A percentile compares a stretch with the other conserved stretches of the same genome.
Conservation (phyloP, 2,797 vertebrate species). For the Peromyscus nudipes region DNA sequence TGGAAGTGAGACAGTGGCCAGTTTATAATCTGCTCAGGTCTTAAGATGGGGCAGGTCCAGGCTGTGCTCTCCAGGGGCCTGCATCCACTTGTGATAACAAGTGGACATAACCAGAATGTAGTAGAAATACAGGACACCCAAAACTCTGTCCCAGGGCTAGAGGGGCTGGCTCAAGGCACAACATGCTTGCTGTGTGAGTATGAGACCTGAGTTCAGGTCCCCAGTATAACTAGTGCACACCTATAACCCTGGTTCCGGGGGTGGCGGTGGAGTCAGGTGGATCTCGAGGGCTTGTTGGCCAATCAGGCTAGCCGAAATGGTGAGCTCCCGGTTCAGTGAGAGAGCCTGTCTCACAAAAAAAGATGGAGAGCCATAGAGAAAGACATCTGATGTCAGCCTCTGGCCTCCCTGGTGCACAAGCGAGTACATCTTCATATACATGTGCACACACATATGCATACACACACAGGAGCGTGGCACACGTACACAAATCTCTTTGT, state of each 20-base stretch:
- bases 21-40: neutral
- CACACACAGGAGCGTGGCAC: too few relatives aligned
- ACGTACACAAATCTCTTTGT: neutral
- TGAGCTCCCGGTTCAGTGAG: neutral
- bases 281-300: neutral
- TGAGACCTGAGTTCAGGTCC: neutral
- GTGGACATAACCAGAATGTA: neutral
- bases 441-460: neutral
- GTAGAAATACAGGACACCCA: neutral
- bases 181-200: neutral
- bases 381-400: neutral
- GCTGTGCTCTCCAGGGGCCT: neutral
- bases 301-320: neutral
- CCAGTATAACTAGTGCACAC: neutral
- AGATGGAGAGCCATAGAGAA: neutral
- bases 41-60: neutral
- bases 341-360: neutral
- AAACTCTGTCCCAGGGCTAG: neutral
- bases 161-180: neutral
- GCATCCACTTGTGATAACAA: neutral
- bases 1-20: fast-evolving
- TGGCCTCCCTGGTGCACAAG: neutral
- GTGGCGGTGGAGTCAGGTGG: neutral
- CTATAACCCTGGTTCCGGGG: neutral
- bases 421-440: neutral